A percentile compares a stretch with the other conserved stretches of the same genome.
These are phyloP conservation scores for Salvelinus sp. DNA, from an alignment of 2,113 vertebrate genomes.

Conservation along the genomic window DNA sequence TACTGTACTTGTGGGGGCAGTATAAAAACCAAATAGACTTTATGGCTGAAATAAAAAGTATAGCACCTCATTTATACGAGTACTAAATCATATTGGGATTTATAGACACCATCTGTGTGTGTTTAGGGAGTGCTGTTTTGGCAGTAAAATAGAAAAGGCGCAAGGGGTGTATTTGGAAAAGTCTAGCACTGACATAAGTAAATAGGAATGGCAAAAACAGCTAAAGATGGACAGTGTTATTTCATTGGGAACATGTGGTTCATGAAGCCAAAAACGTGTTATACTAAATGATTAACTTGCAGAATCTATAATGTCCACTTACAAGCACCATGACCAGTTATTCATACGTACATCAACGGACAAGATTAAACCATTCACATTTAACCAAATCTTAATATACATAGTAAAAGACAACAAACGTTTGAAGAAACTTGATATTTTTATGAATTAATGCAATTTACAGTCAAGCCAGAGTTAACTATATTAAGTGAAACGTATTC, in stretches of 20 bases:
- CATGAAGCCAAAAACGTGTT: too few relatives aligned
- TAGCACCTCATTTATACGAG: neutral
- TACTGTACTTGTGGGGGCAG: neutral
- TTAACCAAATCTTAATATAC: too few relatives aligned
- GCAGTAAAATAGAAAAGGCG: slow-evolving; percentile 39
- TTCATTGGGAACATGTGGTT: too few relatives aligned
- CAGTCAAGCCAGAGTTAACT: slow-evolving; percentile 80
- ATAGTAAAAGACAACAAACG: neutral
- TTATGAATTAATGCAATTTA: slow-evolving; percentile 83
- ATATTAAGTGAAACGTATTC: slow-evolving; percentile 92
- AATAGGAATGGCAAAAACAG: too few relatives aligned
- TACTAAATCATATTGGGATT: neutral
- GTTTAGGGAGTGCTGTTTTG: slow-evolving; percentile 25
- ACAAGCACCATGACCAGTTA: too few relatives aligned
- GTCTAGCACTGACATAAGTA: neutral
- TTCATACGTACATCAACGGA: too few relatives aligned
- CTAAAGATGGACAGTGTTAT: neutral
- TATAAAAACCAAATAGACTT: neutral
- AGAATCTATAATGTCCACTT: too few relatives aligned
- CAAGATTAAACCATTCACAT: too few relatives aligned
- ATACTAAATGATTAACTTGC: too few relatives aligned
- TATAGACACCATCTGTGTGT: slow-evolving; percentile 22
- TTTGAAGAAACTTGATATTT: slow-evolving; percentile 44
- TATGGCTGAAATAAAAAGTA: neutral
- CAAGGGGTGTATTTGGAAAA: neutral